phyloP scores from a whole-genome alignment of 2,113 vertebrate species.

The Gymnogyps californianus region DNA sequence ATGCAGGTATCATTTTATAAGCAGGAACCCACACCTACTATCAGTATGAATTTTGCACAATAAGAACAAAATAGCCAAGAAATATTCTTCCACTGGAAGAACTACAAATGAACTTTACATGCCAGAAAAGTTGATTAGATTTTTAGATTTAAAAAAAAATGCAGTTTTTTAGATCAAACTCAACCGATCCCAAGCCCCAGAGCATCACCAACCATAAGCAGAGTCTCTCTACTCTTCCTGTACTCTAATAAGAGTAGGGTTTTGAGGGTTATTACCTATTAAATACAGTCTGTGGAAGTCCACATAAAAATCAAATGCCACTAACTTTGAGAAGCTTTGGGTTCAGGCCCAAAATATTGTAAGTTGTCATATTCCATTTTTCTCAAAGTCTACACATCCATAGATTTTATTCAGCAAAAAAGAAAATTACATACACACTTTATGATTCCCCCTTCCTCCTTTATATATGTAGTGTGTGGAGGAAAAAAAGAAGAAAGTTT shows the following conservation, averaged over 20 bases:
- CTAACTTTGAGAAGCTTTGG: not conserved
- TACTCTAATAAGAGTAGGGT: not conserved
- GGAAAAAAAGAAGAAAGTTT: not conserved
- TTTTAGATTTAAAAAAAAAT: not conserved
- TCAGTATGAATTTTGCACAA: not conserved
- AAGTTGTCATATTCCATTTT: not conserved
- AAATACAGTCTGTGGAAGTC: not conserved
- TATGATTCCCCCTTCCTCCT: not conserved
- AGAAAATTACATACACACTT: fast-evolving
- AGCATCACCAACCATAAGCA: not conserved
- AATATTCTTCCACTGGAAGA: not conserved
- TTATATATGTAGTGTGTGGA: not conserved
- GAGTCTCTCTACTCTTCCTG: not conserved
- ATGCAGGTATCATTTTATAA: not conserved
- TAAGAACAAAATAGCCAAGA: not conserved
- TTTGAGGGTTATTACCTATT: not conserved
- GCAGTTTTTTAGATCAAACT: not conserved
- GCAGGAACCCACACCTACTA: not conserved
- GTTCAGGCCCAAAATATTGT: not conserved
- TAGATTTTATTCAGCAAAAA: not conserved
- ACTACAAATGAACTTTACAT: not conserved
- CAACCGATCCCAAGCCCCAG: not conserved
- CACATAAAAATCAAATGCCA: not conserved
- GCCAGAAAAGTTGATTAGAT: not conserved
- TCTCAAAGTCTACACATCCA: not conserved